Evolutionary conservation across 2,797 vertebrate genomes (phyloP).

Genomic region (Lutjanus campechanus): DNA sequence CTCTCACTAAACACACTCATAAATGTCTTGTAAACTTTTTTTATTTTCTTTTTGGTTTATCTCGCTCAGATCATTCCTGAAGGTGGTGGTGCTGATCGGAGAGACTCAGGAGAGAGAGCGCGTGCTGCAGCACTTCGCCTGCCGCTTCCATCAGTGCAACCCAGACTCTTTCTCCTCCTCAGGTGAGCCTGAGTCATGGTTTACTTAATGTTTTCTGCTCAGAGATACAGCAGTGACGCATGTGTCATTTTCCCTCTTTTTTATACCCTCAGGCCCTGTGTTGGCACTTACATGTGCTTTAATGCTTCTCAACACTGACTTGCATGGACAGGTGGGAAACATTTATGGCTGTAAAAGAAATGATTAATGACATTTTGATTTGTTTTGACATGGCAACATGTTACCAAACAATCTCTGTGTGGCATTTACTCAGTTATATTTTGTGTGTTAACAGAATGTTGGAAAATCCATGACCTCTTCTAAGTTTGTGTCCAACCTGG

Average conservation of each 20-base stretch:
- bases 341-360: neutral
- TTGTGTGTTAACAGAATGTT: slow-evolving; percentile 85
- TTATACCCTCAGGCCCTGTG: slow-evolving; percentile 81
- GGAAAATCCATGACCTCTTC: slow-evolving; percentile 91
- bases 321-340: slow-evolving; percentile 88
- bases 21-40: neutral
- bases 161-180: slow-evolving; percentile 82
- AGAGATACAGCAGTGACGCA: neutral
- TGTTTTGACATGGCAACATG: neutral
- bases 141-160: slow-evolving; percentile 90
- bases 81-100: slow-evolving; percentile 91
- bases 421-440: neutral
- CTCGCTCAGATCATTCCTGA: slow-evolving; percentile 87
- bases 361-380: no score
- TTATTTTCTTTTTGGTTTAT: neutral
- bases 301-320: slow-evolving; percentile 95
- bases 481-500: slow-evolving; percentile 91
- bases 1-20: neutral
- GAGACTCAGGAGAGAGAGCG: slow-evolving; percentile 95
- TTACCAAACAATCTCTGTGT: neutral
- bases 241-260: neutral
- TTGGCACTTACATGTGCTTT: slow-evolving; percentile 93
- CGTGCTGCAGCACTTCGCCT: slow-evolving; percentile 90
- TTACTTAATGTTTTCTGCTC: neutral
- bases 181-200: slow-evolving; percentile 73